Conservation (phyloP, 2,113 vertebrate genomes). For the Ursus arctos region DNA sequence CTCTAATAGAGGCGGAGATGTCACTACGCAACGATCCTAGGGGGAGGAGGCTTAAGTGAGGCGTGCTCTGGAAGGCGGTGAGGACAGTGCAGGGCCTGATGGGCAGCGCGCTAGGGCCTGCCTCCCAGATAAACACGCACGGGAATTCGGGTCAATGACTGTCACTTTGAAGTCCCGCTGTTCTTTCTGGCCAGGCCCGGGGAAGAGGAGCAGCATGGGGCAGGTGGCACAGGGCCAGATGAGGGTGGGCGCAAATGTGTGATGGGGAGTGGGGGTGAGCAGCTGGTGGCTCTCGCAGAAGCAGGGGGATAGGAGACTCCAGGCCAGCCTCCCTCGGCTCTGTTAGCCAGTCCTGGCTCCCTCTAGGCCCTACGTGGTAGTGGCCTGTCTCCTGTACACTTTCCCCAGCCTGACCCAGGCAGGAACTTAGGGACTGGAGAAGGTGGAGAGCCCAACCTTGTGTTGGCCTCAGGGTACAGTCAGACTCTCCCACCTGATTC, state of each 20-base stretch:
- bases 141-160: neutral
- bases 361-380: neutral
- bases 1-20: neutral
- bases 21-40: neutral
- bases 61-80: neutral
- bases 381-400: neutral
- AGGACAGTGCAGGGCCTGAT: neutral
- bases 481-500: too few relatives aligned
- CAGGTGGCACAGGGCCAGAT: rapidly evolving
- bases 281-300: neutral
- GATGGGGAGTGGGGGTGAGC: neutral
- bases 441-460: neutral
- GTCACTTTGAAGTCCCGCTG: neutral
- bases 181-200: neutral
- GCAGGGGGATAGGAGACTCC: neutral
- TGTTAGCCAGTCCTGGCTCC: neutral
- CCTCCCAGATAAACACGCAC: neutral
- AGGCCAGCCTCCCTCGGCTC: neutral
- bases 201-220: neutral
- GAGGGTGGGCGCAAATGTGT: neutral
- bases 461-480: neutral
- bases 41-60: neutral
- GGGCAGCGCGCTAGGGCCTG: neutral
- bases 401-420: neutral
- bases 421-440: neutral